Evolutionary conservation across 2,797 vertebrate species (phyloP), one percentile per base, ranked within the genome.

Genomic region (Scyliorhinus canicula): DNA sequence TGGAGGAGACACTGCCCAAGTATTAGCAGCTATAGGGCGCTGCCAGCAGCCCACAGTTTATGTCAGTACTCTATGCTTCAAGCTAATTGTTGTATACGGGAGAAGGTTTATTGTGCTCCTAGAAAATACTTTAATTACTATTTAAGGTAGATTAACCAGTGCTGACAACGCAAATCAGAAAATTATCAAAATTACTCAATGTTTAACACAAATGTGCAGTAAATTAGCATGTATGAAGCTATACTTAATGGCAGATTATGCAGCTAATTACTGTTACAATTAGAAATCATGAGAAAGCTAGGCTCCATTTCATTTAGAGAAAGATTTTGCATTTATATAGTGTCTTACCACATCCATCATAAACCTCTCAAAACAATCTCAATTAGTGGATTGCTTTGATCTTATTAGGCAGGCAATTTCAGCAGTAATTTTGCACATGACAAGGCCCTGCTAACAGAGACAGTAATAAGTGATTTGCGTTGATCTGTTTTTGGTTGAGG

Each of bases 101-200:
- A 63, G 52, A 69, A 93, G 44, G 65, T 14, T 52, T 71, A 71
- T 52, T 93, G 67, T 94, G 47, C 67, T 71, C 0, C 28, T 52
- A 71, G 44, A 69, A 52, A 94, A 94, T 94, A 55, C 65, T 74
- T 94, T 74, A 94, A 94, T 94, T 94, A 55, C 93, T 94, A 94
- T 35, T 94, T 94, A 74, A 94, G 47, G 8, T 71, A 7, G 26
- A 55, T 35, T 94, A 94, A 69, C 74, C 93, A 94, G 67, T 52
- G 47, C 47, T 21, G 44, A 35, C 50, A 0, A 21, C 0, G 6
- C 67, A 50, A 74, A 44, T 94, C 55, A 74, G 50, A 74, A 94
- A 94, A 94, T 94, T 26, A 94, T 94, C 69, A 94, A 94, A 69
- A 94, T 71, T 69, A 94, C 50, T 52, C 67, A 28, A 35, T 91